Evolutionary conservation across 2,113 vertebrate genomes (phyloP).

Genomic region (Arvicanthis niloticus): DNA sequence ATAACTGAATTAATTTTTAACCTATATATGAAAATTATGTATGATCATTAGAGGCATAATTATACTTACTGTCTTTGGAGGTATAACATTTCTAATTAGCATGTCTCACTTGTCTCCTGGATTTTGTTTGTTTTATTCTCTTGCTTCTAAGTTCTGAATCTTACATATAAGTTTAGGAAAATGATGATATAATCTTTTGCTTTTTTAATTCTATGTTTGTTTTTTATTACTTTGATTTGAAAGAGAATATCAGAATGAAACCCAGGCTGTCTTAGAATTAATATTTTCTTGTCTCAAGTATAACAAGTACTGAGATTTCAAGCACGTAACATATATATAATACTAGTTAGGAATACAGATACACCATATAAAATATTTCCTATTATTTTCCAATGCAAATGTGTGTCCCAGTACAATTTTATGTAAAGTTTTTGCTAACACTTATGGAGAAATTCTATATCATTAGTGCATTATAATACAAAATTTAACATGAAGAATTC

Average conservation of each 20-base stretch:
- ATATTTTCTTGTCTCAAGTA: neutral
- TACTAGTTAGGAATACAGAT: neutral
- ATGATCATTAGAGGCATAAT: neutral
- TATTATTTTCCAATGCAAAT: neutral
- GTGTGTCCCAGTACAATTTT: neutral
- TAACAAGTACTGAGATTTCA: neutral
- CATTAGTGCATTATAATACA: neutral
- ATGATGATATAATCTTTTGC: neutral
- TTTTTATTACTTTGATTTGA: neutral
- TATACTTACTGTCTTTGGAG: neutral
- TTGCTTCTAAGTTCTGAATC: neutral
- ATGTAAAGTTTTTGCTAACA: neutral
- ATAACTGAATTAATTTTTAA: neutral
- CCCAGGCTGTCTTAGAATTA: neutral
- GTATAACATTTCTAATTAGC: neutral
- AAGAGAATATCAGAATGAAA: neutral
- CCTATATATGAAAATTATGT: neutral
- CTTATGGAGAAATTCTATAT: neutral
- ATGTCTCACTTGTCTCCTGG: neutral
- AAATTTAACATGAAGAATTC: neutral
- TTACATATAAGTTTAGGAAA: neutral
- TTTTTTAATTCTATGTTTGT: neutral
- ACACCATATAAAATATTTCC: neutral
- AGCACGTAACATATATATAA: too few species aligned
- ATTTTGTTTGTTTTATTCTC: neutral